Percentiles rank a stretch among this genome's conserved stretches.
phyloP scores from a whole-genome alignment of 2,797 vertebrate genomes.

The Amphiprion clarkii region DNA sequence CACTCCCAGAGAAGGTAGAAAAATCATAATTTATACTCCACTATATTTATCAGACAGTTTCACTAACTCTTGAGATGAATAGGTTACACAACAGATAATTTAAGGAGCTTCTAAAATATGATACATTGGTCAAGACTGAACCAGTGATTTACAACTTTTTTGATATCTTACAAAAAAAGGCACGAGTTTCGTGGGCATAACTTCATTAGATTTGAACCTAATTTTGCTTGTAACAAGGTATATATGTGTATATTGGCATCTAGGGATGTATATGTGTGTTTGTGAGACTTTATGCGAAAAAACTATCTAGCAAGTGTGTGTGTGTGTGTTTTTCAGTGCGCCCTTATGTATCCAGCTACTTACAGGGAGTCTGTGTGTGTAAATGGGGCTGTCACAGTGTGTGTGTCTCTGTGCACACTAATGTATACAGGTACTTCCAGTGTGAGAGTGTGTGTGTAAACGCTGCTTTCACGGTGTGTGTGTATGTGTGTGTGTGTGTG shows the following conservation, averaged over 20 bases:
- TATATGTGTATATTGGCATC: not conserved
- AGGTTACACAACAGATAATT: too few species aligned
- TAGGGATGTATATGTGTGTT: not conserved
- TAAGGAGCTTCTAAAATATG: too few species aligned
- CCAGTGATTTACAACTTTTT: too few species aligned
- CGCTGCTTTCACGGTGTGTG: conserved; percentile 29
- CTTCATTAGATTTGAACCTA: too few species aligned
- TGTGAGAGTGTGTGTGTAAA: conserved; percentile 35
- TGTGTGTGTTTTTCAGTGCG: not conserved
- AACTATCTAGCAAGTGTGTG: not conserved
- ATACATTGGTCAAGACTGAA: too few species aligned
- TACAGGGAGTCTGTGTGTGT: conserved; percentile 4
- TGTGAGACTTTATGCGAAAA: not conserved
- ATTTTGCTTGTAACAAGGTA: too few species aligned
- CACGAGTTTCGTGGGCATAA: too few species aligned
- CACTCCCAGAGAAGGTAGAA: not conserved
- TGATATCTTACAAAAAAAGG: too few species aligned
- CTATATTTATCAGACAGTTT: too few species aligned
- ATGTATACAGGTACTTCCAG: conserved; percentile 1
- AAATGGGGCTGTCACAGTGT: too few species aligned
- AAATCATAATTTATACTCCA: too few species aligned
- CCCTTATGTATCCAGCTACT: not conserved
- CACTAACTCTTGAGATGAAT: too few species aligned
- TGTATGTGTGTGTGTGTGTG: conserved; percentile 25
- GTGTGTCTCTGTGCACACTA: not conserved